A percentile compares a stretch with the other conserved stretches of the same genome.
These are phyloP conservation scores for Hydrotaea cyrtoneurina DNA, from an alignment of 2,888 invertebrate genomes.

Conservation along the genomic window DNA sequence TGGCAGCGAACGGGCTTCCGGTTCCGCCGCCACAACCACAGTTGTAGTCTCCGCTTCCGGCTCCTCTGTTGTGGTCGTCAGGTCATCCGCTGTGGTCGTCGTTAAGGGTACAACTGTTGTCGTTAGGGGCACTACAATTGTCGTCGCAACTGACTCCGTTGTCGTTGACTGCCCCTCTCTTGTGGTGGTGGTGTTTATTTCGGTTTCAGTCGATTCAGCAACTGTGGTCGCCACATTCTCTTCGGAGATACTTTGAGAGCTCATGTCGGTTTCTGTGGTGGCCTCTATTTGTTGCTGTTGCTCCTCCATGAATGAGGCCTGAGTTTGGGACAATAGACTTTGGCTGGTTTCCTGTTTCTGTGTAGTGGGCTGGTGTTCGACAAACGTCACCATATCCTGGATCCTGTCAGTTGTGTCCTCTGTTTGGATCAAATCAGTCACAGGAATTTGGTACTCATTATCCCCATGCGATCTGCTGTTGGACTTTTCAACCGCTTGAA, in stretches of 20 bases:
- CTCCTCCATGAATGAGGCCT: conserved; percentile 39
- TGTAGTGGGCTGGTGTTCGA: conserved; percentile 17
- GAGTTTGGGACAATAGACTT: conserved; percentile 22
- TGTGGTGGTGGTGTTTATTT: conserved; percentile 4
- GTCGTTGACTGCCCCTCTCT: background rate
- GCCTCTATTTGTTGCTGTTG: conserved; percentile 52
- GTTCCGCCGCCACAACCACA: conserved; percentile 37
- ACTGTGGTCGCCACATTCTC: conserved; percentile 5
- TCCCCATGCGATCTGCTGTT: background rate
- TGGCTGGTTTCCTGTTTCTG: background rate
- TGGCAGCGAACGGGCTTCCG: conserved; percentile 66
- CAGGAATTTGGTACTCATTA: background rate
- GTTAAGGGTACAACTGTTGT: conserved; percentile 34
- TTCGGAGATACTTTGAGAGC: background rate
- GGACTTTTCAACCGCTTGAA: background rate
- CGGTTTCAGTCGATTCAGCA: conserved; percentile 16
- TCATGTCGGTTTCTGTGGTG: conserved; percentile 35
- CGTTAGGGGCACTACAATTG: background rate
- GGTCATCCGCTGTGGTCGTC: conserved; percentile 30
- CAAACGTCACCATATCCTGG: conserved; percentile 48
- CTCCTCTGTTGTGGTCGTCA: conserved; percentile 39
- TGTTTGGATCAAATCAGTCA: background rate
- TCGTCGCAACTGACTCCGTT: background rate
- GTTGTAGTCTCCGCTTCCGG: conserved; percentile 36
- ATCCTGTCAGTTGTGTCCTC: background rate